Evolutionary conservation across 2,888 invertebrate genomes (phyloP).

Genomic region (Ceraclea dissimilis): DNA sequence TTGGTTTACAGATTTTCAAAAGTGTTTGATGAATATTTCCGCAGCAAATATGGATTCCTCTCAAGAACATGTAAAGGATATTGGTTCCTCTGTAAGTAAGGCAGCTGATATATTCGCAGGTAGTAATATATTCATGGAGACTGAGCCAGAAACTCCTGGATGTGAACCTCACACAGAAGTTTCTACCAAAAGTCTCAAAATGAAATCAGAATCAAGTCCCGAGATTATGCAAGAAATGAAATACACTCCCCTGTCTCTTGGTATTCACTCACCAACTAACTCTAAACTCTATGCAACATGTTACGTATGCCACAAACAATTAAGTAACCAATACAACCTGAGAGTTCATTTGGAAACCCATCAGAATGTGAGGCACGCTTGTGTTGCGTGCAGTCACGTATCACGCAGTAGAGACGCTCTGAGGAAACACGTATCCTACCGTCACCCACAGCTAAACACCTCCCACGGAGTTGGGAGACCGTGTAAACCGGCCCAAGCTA

Average conservation of each 20-base stretch:
- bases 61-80: constrained; percentile 27
- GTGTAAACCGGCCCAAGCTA: constrained; percentile 19
- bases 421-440: constrained; percentile 80
- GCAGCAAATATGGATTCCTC: constrained; percentile 26
- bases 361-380: constrained; percentile 80
- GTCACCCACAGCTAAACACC: constrained; percentile 51
- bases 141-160: constrained; percentile 15
- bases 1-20: constrained; percentile 20
- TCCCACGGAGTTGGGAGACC: constrained; percentile 25
- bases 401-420: constrained; percentile 81
- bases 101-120: constrained; percentile 24
- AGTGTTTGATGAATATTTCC: constrained; percentile 15
- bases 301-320: constrained; percentile 77
- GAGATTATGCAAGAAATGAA: constrained; percentile 22
- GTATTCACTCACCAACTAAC: constrained; percentile 20
- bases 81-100: constrained; percentile 20
- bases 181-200: constrained; percentile 15
- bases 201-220: constrained; percentile 22
- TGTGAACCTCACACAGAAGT: constrained; percentile 7
- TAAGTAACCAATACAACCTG: constrained; percentile 85
- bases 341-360: constrained; percentile 88
- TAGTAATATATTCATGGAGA: constrained; percentile 26
- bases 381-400: constrained; percentile 79
- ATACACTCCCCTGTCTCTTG: constrained; percentile 20
- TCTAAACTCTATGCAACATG: constrained; percentile 49